Evolutionary conservation across 2,888 invertebrate genomes (phyloP), one percentile per base, ranked within the genome.

Genomic region (Argyresthia albistria): DNA sequence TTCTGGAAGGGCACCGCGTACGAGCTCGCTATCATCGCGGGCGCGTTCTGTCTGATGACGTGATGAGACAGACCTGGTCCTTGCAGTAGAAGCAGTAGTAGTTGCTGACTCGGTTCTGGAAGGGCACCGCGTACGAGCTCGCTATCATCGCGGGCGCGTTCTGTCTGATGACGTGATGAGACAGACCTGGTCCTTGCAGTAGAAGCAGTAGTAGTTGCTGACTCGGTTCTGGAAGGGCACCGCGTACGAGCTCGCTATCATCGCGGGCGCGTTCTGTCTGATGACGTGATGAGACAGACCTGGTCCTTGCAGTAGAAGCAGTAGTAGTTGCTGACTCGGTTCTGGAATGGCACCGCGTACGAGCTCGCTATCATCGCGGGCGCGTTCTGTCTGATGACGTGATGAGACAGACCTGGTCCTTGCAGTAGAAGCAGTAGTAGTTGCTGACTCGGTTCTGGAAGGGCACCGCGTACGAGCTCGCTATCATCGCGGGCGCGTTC

Each of bases 251-350:
- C 76, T 69, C 35, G 76, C 67, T 0, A 80, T 76, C 25, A 87
- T 77, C 0, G 73, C 70, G 0, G 78, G 58, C 0, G 83, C 71
- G 55, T 86, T 86, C 10, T 87, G 87, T 0, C 73, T 68, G 0
- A 72, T 59, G 0, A 86, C 86, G 36, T 87, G 86, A 11, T 81
- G 80, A 16, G 55, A n/a, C n/a, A n/a, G n/a, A n/a, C n/a, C n/a
- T n/a, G n/a, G n/a, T n/a, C n/a, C n/a, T n/a, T n/a, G n/a, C 86
- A 87, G 54, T 87, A 87, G 59, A 83, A 87, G 51, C 86, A 87
- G 52, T 84, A 84, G 51, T 84, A 84, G 50, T 84, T 86, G 36
- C 83, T 87, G 2, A 83, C 55, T 54, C 86, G 58, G 55, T 84
- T 86, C 50, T 84, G 83, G 59, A 87, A 87, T 0, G 86, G 86